phyloP scores from a whole-genome alignment of 2,888 invertebrate species.

The Eupithecia insigniata region DNA sequence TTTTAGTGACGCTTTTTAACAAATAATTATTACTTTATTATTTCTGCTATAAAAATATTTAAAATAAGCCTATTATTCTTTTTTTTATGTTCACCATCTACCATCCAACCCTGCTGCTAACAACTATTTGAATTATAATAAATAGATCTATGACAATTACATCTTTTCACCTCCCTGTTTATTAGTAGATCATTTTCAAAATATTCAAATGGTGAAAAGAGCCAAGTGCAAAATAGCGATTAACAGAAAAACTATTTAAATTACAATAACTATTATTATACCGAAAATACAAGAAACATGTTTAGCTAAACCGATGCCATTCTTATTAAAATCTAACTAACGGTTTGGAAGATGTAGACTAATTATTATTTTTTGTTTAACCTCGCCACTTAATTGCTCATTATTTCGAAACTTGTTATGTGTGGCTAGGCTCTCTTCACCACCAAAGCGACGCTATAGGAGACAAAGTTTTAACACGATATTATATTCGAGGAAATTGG shows the following conservation, averaged over 20 bases:
- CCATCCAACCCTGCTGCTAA: slow-evolving; percentile 6
- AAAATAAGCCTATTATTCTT: neutral
- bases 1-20: neutral
- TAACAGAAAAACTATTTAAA: slow-evolving; percentile 12
- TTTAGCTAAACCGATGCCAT: slow-evolving; percentile 15
- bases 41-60: slow-evolving; percentile 2
- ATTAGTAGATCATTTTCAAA: slow-evolving; percentile 10
- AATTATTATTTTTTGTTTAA: slow-evolving; percentile 9
- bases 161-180: slow-evolving; percentile 8
- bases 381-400: slow-evolving; percentile 6
- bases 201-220: slow-evolving; percentile 15
- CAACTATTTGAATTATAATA: slow-evolving; percentile 9
- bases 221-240: slow-evolving; percentile 15
- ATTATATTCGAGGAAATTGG: too few relatives aligned
- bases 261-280: slow-evolving; percentile 14
- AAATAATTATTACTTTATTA: neutral
- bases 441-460: slow-evolving; percentile 15
- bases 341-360: slow-evolving; percentile 15
- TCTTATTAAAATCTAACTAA: slow-evolving; percentile 17
- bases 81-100: neutral
- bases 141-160: slow-evolving; percentile 7
- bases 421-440: slow-evolving; percentile 16
- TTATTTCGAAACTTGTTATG: slow-evolving; percentile 19
- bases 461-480: too few relatives aligned
- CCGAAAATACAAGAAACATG: slow-evolving; percentile 15